Base-by-base conservation (phyloP, 2,888 invertebrate genomes). In the Limnephilus auricula region DNA sequence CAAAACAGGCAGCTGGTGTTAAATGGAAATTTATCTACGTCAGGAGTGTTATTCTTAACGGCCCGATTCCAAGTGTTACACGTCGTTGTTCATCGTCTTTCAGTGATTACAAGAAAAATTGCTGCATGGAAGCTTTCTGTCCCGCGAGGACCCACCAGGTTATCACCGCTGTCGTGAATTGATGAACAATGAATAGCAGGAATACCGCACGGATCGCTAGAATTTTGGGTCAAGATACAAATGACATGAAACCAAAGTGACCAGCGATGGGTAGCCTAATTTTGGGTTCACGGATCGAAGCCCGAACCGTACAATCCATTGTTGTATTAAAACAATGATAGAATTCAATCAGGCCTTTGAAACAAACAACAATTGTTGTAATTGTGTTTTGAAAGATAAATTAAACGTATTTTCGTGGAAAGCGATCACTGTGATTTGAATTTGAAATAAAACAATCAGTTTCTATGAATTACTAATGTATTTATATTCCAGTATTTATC, bases 251-350 rank as follows among this genome's bases (percentile, higher is more conserved):
- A 34, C 18, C 87, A 87, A 86, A 86, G 87, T 87, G 87, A 87
- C 87, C 87, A 87, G 87, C 87, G 87, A 87, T 87, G 87, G 87
- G 65, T 87, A 87, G 18, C 45, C 87, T 87, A 87, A 87, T 87
- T 31, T 32, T 4, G 31, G 87, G 87, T 87, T 87, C 87, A 87
- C 87, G 87, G 87, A 50, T 65, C 87, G 87, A n/a, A 65, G 10
- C 87, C 87, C 65, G 65, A 45, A 85, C 50, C 30, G 87, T 32
- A 32, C 32, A 50, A 50, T 87, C 87, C 87, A 87, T 87, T 87
- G 87, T 87, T 87, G 9, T 87, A 78, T 65, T 87, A 78, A 87
- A 87, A 87, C 87, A 87, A 87, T 87, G 87, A 87, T 65, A 87
- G 87, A 32, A 87, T 65, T 87, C 30, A 50, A 87, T 87, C 87